Percentiles rank a stretch among this genome's conserved stretches.
These are phyloP conservation scores for Malacosoma neustria DNA, from an alignment of 2,888 invertebrate genomes.

Conservation along the genomic window DNA sequence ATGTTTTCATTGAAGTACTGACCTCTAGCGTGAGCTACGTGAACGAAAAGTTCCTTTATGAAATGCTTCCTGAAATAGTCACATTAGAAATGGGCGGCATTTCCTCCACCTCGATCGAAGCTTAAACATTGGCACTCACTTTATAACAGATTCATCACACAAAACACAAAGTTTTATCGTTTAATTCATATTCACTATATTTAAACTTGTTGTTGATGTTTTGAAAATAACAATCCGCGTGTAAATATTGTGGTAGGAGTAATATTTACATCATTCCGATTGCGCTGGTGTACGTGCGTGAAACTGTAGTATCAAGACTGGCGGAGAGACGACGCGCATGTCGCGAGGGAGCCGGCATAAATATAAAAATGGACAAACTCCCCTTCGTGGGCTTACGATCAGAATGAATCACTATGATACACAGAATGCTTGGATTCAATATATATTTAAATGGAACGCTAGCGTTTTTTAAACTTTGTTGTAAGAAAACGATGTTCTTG, in stretches of 20 bases:
- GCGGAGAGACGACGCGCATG: conserved; percentile 69
- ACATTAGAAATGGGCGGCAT: conserved; percentile 56
- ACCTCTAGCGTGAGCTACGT: conserved; percentile 68
- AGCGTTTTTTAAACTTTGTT: no score
- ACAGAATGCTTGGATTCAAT: conserved; percentile 37
- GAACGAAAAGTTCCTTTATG: conserved; percentile 68
- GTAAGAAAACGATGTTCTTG: no score
- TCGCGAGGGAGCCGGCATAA: conserved; percentile 68
- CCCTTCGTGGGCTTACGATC: conserved; percentile 68
- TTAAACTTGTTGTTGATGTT: conserved; percentile 31
- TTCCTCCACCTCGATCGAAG: conserved; percentile 66
- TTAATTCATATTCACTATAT: conserved; percentile 31
- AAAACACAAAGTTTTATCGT: conserved; percentile 36
- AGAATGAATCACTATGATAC: conserved; percentile 65
- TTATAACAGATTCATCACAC: conserved; percentile 40
- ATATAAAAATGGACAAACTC: conserved; percentile 74
- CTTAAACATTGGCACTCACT: conserved; percentile 47
- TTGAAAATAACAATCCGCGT: conserved; percentile 55
- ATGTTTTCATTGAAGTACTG: conserved; percentile 32
- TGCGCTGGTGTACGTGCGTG: conserved; percentile 68
- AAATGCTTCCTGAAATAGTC: conserved; percentile 68
- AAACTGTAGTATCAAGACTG: conserved; percentile 67
- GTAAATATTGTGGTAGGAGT: conserved; percentile 64
- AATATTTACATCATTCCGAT: conserved; percentile 67
- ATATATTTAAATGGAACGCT: no score